A percentile compares a stretch with the other conserved stretches of the same genome.
These are phyloP conservation scores for Pangasius sanitwongsei DNA, from an alignment of 2,797 vertebrate genomes.

Conservation along the genomic window DNA sequence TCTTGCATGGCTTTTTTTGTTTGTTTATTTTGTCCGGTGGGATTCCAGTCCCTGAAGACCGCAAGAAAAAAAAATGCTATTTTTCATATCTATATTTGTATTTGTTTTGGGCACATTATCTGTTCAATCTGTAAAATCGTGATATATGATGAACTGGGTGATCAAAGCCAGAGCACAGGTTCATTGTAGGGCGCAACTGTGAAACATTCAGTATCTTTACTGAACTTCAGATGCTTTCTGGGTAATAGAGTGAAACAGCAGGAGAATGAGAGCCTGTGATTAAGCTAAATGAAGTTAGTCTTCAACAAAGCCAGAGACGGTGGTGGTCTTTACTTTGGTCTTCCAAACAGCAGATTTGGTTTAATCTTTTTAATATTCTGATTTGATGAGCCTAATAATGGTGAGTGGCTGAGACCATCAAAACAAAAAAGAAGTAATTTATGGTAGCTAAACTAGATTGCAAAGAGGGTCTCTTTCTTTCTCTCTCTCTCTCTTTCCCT, in stretches of 20 bases:
- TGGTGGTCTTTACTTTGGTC: neutral
- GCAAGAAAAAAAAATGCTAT: neutral
- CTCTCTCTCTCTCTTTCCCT: neutral
- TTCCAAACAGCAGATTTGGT: neutral
- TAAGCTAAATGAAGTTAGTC: neutral
- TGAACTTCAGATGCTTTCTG: neutral
- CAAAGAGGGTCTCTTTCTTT: constrained; percentile 8
- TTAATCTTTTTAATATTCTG: neutral
- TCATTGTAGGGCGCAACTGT: neutral
- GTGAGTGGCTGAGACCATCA: neutral
- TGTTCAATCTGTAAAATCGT: neutral
- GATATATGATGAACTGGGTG: neutral
- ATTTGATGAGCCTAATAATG: neutral
- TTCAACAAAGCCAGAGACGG: neutral
- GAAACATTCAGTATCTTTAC: neutral
- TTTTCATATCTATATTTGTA: neutral
- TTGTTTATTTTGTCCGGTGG: neutral
- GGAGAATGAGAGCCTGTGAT: neutral
- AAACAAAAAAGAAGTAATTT: neutral
- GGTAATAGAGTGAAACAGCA: neutral
- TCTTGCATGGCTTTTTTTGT: neutral
- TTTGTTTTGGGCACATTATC: neutral
- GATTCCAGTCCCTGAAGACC: neutral
- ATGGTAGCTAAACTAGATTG: neutral
- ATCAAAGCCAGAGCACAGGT: neutral